These are phyloP conservation scores for Drosophila novamexicana DNA, from an alignment of 1,140 invertebrate species.

Conservation along the genomic window DNA sequence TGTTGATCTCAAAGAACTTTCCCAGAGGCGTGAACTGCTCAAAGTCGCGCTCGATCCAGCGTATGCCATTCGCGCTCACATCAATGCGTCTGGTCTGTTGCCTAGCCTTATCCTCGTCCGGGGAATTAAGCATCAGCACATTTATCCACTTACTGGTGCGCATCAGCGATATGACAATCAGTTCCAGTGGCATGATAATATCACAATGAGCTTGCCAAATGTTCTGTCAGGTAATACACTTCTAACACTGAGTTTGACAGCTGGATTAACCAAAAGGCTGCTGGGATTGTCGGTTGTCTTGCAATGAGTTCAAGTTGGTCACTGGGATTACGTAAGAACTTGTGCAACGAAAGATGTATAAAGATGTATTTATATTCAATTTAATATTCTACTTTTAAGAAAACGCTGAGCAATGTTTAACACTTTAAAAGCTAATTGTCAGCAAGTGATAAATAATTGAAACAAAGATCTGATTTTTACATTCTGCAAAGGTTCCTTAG, in stretches of 20 bases:
- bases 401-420: background rate
- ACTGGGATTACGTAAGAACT: background rate
- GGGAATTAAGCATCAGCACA: conserved; percentile 50
- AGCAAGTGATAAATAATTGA: background rate
- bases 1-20: conserved; percentile 32
- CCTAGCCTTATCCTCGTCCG: conserved; percentile 6
- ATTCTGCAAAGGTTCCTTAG: background rate
- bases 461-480: too few species aligned
- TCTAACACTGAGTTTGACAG: background rate
- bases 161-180: conserved; percentile 34
- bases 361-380: background rate
- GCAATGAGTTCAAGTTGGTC: background rate
- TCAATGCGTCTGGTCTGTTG: conserved; percentile 8
- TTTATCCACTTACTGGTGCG: conserved; percentile 27
- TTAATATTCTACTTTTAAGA: background rate
- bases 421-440: background rate
- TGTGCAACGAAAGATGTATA: too few species aligned
- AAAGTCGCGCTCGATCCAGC: conserved; percentile 31
- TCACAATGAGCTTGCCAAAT: background rate
- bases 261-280: conserved; percentile 4
- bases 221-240: background rate
- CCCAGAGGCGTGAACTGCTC: conserved; percentile 45
- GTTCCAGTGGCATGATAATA: conserved; percentile 46
- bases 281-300: background rate
- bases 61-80: conserved; percentile 29